Conservation (phyloP, 2,888 invertebrate genomes). For the Trypoxylon attenuatum region DNA sequence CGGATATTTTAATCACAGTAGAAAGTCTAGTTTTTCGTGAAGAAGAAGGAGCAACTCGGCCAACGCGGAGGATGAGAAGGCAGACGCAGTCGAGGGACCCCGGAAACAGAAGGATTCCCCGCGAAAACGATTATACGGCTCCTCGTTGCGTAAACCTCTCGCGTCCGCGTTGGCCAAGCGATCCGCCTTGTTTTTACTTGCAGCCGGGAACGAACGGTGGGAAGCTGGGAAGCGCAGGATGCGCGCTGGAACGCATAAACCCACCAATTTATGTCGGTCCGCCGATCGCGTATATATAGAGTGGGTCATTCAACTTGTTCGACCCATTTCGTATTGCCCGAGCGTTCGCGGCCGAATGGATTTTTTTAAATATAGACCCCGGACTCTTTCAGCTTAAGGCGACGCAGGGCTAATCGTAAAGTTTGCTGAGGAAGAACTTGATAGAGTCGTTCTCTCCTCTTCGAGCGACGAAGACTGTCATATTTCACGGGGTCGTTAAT, state of each 20-base stretch:
- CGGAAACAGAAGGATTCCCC: constrained; percentile 16
- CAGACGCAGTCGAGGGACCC: neutral
- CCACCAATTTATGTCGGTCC: constrained; percentile 21
- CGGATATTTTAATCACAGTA: constrained; percentile 5
- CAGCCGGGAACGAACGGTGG: neutral
- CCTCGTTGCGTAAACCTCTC: constrained; percentile 35
- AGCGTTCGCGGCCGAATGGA: neutral
- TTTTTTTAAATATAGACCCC: neutral
- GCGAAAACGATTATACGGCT: constrained; percentile 8
- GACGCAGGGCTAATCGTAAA: neutral
- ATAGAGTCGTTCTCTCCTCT: neutral
- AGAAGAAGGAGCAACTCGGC: no score
- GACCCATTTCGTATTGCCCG: constrained; percentile 6
- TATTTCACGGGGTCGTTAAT: neutral
- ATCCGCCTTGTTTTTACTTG: constrained; percentile 35
- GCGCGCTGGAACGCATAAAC: constrained; percentile 38
- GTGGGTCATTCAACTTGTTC: constrained; percentile 5
- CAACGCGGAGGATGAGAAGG: no score
- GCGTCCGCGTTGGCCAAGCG: constrained; percentile 19
- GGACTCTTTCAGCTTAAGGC: neutral
- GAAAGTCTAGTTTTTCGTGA: no score
- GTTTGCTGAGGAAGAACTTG: neutral
- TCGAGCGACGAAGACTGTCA: neutral
- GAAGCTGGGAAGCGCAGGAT: constrained; percentile 20
- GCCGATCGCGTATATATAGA: constrained; percentile 6